Percentiles rank a stretch among this genome's conserved stretches.
Evolutionary conservation across 2,888 invertebrate genomes (phyloP).

Genomic region (Bombylius major): DNA sequence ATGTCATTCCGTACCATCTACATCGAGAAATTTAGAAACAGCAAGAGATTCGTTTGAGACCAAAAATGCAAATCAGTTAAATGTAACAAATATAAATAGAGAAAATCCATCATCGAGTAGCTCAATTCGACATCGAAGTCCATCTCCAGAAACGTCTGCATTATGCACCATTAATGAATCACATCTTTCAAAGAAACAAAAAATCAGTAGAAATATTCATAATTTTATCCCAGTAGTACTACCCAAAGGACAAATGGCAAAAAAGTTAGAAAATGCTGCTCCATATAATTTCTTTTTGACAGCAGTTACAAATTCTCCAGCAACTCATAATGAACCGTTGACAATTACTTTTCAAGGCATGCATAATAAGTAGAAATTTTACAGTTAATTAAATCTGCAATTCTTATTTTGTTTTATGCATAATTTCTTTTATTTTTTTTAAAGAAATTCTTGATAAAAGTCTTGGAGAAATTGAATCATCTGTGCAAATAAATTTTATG

Average conservation of each 20-base stretch:
- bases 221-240: constrained; percentile 43
- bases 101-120: not conserved
- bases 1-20: not conserved
- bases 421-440: constrained; percentile 18
- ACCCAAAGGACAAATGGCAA: constrained; percentile 49
- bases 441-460: constrained; percentile 66
- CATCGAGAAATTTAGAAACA: too few species aligned
- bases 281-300: constrained; percentile 69
- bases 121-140: not conserved
- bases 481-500: constrained; percentile 87
- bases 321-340: constrained; percentile 50
- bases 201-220: constrained; percentile 27
- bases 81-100: not conserved
- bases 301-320: constrained; percentile 48
- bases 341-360: constrained; percentile 57
- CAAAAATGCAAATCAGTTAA: too few species aligned
- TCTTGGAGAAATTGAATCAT: constrained; percentile 58
- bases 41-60: too few species aligned
- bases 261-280: constrained; percentile 50
- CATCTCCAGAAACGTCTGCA: constrained; percentile 8
- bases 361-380: not conserved
- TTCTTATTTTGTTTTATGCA: not conserved
- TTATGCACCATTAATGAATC: constrained; percentile 17
- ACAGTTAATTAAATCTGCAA: too few species aligned
- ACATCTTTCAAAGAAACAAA: constrained; percentile 29